phyloP scores from a whole-genome alignment of 2,888 invertebrate genomes.

The Erebia epiphron region DNA sequence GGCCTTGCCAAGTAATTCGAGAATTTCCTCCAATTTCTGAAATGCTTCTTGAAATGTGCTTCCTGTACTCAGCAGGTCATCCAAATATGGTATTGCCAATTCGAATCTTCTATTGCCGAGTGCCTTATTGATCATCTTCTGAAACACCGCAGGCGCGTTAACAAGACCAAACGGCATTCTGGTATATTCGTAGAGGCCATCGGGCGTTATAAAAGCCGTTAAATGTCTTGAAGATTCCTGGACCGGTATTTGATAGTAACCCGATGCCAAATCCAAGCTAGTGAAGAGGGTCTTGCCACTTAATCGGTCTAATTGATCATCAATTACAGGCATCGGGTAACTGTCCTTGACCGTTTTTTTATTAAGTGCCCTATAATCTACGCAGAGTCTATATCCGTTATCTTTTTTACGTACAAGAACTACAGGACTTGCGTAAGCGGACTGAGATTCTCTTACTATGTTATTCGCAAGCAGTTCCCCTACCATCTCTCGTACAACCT shows the following conservation, averaged over 20 bases:
- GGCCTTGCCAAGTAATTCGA: not conserved
- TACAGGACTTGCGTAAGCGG: not conserved
- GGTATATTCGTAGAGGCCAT: conserved; percentile 27
- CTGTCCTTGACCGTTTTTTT: conserved; percentile 7
- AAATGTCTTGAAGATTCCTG: not conserved
- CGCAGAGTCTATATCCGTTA: not conserved
- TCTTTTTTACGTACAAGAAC: not conserved
- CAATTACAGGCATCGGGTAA: conserved; percentile 7
- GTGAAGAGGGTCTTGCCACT: not conserved
- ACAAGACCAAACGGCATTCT: not conserved
- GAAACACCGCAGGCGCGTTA: not conserved
- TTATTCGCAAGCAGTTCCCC: not conserved
- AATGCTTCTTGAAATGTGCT: not conserved
- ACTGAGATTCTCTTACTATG: not conserved
- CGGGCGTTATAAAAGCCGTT: conserved; percentile 31
- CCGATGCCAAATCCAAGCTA: not conserved
- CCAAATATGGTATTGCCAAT: not conserved
- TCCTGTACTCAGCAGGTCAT: not conserved
- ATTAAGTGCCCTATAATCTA: conserved; percentile 13
- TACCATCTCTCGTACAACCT: not conserved
- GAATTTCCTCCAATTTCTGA: not conserved
- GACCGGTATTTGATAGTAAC: not conserved
- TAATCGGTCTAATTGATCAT: conserved; percentile 10
- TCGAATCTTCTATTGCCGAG: not conserved
- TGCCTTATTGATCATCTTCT: not conserved